These are phyloP conservation scores for Petrocephalus zakoni DNA, from an alignment of 2,113 vertebrate species.

Conservation along the genomic window DNA sequence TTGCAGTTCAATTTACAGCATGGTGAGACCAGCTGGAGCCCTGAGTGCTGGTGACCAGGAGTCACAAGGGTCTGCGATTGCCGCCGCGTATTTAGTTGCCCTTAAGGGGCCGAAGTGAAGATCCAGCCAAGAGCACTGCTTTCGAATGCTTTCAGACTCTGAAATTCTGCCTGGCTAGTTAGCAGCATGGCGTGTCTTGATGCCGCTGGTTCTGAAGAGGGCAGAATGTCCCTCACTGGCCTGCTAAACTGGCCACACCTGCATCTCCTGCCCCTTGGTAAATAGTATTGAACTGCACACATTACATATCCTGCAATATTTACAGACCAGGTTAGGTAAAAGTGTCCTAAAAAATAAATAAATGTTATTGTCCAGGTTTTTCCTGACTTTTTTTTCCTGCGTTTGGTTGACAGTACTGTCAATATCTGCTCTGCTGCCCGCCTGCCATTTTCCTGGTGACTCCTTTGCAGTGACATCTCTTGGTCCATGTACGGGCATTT, in stretches of 20 bases:
- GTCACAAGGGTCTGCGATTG: not conserved
- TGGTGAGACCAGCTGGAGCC: not conserved
- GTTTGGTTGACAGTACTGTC: not conserved
- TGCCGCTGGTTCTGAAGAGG: not conserved
- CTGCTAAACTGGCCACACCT: not conserved
- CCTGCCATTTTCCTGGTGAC: not conserved
- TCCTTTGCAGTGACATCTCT: conserved; percentile 33
- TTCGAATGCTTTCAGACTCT: not conserved
- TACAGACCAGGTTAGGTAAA: not conserved
- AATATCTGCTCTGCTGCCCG: not conserved
- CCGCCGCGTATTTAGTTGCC: not conserved
- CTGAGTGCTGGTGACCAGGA: not conserved
- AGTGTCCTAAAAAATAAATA: not conserved
- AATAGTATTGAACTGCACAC: not conserved
- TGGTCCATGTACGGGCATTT: not conserved
- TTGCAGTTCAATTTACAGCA: not conserved
- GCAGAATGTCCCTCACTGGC: not conserved
- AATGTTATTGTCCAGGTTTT: not conserved
- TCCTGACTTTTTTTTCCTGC: not conserved
- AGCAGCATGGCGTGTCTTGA: not conserved
- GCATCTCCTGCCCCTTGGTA: not conserved
- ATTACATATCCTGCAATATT: not conserved
- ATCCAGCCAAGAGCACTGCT: not conserved
- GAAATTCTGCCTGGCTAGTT: not conserved
- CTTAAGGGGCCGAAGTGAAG: not conserved